phyloP scores from a whole-genome alignment of 2,113 vertebrate genomes.

The Tauraco erythrolophus region DNA sequence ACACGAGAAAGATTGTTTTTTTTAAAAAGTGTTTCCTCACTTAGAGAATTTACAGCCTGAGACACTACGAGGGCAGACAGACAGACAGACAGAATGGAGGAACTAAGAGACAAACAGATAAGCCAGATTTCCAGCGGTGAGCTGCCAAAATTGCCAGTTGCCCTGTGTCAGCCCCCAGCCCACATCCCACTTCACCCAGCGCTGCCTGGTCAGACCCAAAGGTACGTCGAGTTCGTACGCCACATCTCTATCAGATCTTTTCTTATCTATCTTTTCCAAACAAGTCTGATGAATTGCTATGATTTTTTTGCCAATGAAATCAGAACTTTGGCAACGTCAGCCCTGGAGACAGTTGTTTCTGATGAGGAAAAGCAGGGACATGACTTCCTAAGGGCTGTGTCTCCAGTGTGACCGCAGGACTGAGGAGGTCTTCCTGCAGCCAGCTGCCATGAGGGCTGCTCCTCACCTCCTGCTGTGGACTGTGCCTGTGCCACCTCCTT shows the following conservation, averaged over 20 bases:
- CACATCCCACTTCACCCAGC: background rate
- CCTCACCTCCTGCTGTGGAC: background rate
- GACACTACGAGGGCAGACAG: background rate
- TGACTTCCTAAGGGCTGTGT: background rate
- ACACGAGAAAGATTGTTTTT: background rate
- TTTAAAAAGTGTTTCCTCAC: background rate
- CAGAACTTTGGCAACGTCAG: background rate
- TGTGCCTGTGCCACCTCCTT: background rate
- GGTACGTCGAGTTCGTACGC: accelerated
- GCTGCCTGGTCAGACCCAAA: background rate
- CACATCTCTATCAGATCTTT: background rate
- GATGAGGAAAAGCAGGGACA: background rate
- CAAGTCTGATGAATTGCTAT: background rate
- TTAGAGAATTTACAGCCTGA: slow-evolving; percentile 1
- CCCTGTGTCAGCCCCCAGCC: background rate
- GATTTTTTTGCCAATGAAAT: background rate
- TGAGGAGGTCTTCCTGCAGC: background rate
- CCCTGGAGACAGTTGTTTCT: background rate
- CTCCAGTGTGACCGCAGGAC: accelerated
- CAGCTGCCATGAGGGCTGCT: background rate
- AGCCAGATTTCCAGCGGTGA: background rate
- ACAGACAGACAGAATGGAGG: background rate
- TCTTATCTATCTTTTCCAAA: background rate
- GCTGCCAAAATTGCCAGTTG: slow-evolving; percentile 11
- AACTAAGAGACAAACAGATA: background rate